Base-by-base conservation (phyloP, 2,113 vertebrate genomes). In the Stegostoma tigrinum region DNA sequence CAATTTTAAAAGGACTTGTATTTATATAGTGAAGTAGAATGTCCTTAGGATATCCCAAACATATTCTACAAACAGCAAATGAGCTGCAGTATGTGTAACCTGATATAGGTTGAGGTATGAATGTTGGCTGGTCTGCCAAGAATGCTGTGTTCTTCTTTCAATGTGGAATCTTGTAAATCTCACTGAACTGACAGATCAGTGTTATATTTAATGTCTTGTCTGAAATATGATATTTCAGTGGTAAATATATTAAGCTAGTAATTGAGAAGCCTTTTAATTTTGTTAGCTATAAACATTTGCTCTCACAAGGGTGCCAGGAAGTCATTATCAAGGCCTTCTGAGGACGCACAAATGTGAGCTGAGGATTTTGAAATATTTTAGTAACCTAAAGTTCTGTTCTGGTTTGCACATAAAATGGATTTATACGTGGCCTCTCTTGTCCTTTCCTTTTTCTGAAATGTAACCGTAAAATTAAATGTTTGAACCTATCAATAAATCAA, bases 401-500 rank as follows among this genome's bases (percentile, higher is more conserved):
- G 87, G 87, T 90, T 30, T 34, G 55, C 27, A 90, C 48, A 61
- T 90, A 90, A 83, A 83, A 83, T 45, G 38, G 80, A 61, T 90
- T 90, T 90, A 90, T 61, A 61, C 52, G n/a, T 61, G 87, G 52
- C 17, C 48, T 90, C 5, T 34, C 87, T 90, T 61, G 30, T 64
- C 30, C 52, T 90, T 90, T 90, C 45, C 30, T 61, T 48, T 30
- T 89, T 64, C 45, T 61, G 48, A 90, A 90, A 90, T 34, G 27
- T 61, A 61, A 52, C 12, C 61, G 86, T 17, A 61, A 52, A 90
- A 90, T 90, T 61, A 61, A 90, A 52, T 52, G n/a, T 90, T 90
- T 90, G 87, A 61, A 90, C 52, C 45, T 61, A 90, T 90, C 87
- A 90, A 90, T 90, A 90, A 90, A 90, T 90, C 87, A 52, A 90